These are phyloP conservation scores for Caenorhabditis macrosperma DNA, from an alignment of 2,888 invertebrate genomes.

Conservation along the genomic window DNA sequence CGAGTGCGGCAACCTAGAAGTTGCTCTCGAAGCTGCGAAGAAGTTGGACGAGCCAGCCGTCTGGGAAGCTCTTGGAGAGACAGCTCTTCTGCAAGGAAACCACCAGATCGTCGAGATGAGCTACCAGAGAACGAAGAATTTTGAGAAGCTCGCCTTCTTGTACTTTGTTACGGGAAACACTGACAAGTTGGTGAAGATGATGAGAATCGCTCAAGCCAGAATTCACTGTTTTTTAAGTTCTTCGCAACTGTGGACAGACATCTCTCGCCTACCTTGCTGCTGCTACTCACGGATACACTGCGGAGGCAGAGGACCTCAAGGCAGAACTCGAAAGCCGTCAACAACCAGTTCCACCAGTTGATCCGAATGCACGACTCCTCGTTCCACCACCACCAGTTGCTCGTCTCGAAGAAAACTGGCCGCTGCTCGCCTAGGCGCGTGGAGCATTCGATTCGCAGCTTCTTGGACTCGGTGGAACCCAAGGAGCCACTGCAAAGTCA, in stretches of 20 bases:
- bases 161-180: conserved; percentile 96
- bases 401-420: conserved; percentile 97
- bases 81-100: conserved; percentile 89
- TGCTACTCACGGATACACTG: conserved; percentile 90
- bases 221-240: conserved; percentile 83
- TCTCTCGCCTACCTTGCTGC: conserved; percentile 93
- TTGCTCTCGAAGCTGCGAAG: conserved; percentile 94
- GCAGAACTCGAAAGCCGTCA: conserved; percentile 73
- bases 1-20: conserved; percentile 98
- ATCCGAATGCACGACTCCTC: conserved; percentile 86
- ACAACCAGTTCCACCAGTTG: conserved; percentile 85
- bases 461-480: conserved; percentile 65
- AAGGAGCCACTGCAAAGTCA: conserved; percentile 32
- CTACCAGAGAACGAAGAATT: conserved; percentile 98
- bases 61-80: conserved; percentile 95
- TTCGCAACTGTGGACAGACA: conserved; percentile 83
- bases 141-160: conserved; percentile 96
- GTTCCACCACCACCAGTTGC: conserved; percentile 91
- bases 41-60: conserved; percentile 93
- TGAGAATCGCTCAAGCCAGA: conserved; percentile 97
- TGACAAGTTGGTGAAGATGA: conserved; percentile 98
- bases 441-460: conserved; percentile 77
- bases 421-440: conserved; percentile 90
- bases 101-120: conserved; percentile 94
- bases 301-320: conserved; percentile 87